These are phyloP conservation scores for Cathartes aura DNA, from an alignment of 2,113 vertebrate species.

Conservation along the genomic window DNA sequence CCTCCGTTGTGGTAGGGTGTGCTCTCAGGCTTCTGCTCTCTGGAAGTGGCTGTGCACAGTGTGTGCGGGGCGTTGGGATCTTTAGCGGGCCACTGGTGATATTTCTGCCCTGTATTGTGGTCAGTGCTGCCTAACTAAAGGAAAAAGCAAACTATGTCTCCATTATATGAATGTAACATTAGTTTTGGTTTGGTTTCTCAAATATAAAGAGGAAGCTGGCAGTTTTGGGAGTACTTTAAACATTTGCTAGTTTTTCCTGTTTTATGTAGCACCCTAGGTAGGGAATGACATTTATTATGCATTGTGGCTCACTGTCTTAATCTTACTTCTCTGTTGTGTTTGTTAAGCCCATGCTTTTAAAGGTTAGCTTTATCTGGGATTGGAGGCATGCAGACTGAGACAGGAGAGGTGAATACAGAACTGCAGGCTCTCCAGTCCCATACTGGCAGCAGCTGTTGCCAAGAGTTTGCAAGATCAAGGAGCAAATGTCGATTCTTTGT, in stretches of 20 bases:
- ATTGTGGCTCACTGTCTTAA: neutral
- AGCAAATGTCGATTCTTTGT: neutral
- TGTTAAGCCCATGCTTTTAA: neutral
- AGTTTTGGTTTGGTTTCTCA: neutral
- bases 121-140: neutral
- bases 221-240: neutral
- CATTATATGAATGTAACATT: fast-evolving
- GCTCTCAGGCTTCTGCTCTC: neutral
- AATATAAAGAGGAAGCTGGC: neutral
- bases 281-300: neutral
- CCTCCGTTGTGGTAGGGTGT: neutral
- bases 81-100: too few species aligned
- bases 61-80: fast-evolving
- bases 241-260: neutral
- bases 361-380: neutral
- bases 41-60: neutral
- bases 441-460: neutral
- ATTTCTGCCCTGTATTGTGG: neutral
- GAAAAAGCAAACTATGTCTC: neutral
- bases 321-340: neutral
- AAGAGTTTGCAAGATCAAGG: neutral
- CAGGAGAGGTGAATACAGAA: neutral
- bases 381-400: neutral
- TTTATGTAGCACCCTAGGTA: neutral
- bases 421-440: neutral